Percentiles rank a stretch among this genome's conserved stretches.
phyloP scores from a whole-genome alignment of 2,113 vertebrate species.

The Trogon melanurus region DNA sequence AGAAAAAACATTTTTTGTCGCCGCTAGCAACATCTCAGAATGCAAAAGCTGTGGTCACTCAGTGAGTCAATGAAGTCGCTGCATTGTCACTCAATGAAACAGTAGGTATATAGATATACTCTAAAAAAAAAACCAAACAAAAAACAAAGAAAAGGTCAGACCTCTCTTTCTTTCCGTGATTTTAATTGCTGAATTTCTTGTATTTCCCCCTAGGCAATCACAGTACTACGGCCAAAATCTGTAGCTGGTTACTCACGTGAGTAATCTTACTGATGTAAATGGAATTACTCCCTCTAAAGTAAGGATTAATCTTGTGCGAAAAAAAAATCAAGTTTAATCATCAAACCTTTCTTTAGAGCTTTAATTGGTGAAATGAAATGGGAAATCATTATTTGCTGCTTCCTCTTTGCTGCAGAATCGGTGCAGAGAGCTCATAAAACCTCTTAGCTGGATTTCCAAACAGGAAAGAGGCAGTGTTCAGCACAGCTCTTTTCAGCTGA shows the following conservation, averaged over 20 bases:
- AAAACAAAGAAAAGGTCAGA: not conserved
- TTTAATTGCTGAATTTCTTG: conserved; percentile 49
- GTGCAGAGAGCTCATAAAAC: not conserved
- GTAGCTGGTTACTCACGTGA: conserved; percentile 46
- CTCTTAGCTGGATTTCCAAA: not conserved
- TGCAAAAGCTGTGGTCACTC: not conserved
- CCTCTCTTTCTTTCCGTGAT: conserved; percentile 36
- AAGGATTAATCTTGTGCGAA: conserved; percentile 51
- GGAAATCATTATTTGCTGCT: not conserved
- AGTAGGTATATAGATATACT: not conserved
- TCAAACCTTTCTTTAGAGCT: conserved; percentile 45
- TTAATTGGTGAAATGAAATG: not conserved
- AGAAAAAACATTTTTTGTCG: not conserved
- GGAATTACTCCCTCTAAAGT: conserved; percentile 40
- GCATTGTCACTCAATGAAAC: not conserved
- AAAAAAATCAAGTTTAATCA: conserved; percentile 38
- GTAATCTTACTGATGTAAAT: conserved; percentile 35
- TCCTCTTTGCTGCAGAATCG: conserved; percentile 17
- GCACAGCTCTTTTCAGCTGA: not conserved
- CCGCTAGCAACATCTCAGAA: not conserved
- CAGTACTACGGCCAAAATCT: conserved; percentile 34
- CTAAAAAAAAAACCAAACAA: not conserved
- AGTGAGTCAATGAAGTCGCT: too few relatives aligned
- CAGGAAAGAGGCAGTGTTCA: not conserved
- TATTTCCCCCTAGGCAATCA: conserved; percentile 56